phyloP scores from a whole-genome alignment of 2,797 vertebrate species.

The Synanceia verrucosa region DNA sequence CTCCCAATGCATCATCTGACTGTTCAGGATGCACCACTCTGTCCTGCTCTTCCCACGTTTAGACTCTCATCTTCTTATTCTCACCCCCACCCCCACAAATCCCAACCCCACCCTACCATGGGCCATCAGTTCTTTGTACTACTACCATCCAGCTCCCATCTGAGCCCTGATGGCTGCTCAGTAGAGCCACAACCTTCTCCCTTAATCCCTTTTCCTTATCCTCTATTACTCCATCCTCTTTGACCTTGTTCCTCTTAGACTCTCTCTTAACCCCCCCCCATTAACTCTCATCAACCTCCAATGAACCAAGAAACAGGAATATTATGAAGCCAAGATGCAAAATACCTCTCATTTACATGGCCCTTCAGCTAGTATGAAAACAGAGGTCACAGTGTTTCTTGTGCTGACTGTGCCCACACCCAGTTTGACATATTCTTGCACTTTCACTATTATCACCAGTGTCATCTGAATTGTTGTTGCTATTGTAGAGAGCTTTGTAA shows the following conservation, averaged over 20 bases:
- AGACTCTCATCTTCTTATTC: not conserved
- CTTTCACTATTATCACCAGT: too few relatives aligned
- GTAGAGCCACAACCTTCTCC: slow-evolving; percentile 4
- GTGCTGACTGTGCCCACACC: too few relatives aligned
- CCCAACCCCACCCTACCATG: not conserved
- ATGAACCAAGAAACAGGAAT: too few relatives aligned
- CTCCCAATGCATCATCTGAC: not conserved
- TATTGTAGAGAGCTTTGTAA: not conserved
- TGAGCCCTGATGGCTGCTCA: slow-evolving; percentile 15
- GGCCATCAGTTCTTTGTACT: not conserved
- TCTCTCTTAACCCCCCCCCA: too few relatives aligned
- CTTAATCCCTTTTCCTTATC: slow-evolving; percentile 39
- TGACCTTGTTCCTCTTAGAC: slow-evolving; percentile 15
- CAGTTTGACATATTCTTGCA: too few relatives aligned
- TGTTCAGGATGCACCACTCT: slow-evolving; percentile 3
- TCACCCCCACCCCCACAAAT: slow-evolving; percentile 1
- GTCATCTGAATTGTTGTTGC: not conserved
- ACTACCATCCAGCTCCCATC: not conserved
- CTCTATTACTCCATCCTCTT: slow-evolving; percentile 23
- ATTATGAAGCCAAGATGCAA: too few relatives aligned
- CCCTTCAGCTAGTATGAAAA: too few relatives aligned
- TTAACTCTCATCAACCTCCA: too few relatives aligned
- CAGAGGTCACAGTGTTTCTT: too few relatives aligned
- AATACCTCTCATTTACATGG: too few relatives aligned
- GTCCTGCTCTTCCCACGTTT: not conserved